phyloP scores from a whole-genome alignment of 1,140 invertebrate species.

The Chironomus striatipennis region DNA sequence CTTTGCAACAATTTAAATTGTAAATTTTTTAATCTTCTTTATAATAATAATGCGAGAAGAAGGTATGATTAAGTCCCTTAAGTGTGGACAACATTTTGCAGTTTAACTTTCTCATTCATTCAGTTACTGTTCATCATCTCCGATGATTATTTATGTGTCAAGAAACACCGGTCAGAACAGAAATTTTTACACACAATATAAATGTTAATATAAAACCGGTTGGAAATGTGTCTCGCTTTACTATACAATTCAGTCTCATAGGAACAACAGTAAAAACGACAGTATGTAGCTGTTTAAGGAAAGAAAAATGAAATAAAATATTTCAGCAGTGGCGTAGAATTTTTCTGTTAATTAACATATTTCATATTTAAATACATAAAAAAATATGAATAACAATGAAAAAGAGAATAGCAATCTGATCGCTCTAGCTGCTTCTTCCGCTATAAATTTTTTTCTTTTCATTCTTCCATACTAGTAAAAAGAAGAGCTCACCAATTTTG shows the following conservation, averaged over 20 bases:
- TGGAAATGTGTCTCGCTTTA: conserved; percentile 6
- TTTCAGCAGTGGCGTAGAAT: too few relatives aligned
- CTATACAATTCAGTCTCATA: background rate
- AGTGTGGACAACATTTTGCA: too few relatives aligned
- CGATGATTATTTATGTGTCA: background rate
- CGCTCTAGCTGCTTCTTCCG: background rate
- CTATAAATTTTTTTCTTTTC: background rate
- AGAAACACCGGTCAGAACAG: conserved; percentile 6
- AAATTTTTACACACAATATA: conserved; percentile 10
- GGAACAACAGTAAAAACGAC: too few relatives aligned
- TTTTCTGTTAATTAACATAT: background rate
- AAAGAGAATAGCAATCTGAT: background rate
- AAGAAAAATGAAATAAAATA: too few relatives aligned
- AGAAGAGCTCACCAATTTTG: background rate
- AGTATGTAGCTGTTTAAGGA: too few relatives aligned
- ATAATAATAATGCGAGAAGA: too few relatives aligned
- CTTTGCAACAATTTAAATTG: too few relatives aligned
- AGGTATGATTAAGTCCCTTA: too few relatives aligned
- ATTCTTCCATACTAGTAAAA: background rate
- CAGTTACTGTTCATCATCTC: too few relatives aligned
- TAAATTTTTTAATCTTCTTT: too few relatives aligned
- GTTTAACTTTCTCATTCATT: too few relatives aligned
- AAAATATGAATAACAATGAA: background rate
- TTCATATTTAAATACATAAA: background rate
- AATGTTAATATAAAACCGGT: conserved; percentile 5